A percentile compares a stretch with the other conserved stretches of the same genome.
Conservation (phyloP, 2,888 invertebrate species). For the Drosophila sordidula region DNA sequence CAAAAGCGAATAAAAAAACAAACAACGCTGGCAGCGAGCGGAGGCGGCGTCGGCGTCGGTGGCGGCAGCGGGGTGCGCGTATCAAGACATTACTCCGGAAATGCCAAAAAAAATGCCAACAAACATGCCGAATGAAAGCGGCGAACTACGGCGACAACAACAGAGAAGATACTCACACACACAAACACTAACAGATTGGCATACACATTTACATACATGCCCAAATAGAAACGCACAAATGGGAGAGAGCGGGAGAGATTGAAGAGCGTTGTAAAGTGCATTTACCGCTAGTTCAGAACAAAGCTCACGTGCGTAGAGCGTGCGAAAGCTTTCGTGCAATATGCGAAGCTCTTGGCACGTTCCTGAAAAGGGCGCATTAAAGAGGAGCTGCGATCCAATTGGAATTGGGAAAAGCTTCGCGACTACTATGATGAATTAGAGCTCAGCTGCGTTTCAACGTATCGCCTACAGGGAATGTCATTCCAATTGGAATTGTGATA, state of each 20-base stretch:
- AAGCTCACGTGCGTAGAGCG: constrained; percentile 29
- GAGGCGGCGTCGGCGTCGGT: constrained; percentile 6
- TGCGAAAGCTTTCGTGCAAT: constrained; percentile 8
- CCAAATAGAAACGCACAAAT: constrained; percentile 20
- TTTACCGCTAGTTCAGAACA: constrained; percentile 14
- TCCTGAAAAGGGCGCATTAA: neutral
- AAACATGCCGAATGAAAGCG: constrained; percentile 52
- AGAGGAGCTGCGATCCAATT: neutral
- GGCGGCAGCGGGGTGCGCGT: constrained; percentile 33
- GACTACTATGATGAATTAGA: neutral
- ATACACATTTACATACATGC: neutral
- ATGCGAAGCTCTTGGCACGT: neutral
- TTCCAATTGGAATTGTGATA: neutral
- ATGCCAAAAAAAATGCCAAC: constrained; percentile 74
- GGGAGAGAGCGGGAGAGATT: constrained; percentile 20
- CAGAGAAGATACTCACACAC: constrained; percentile 14
- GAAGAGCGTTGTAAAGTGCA: constrained; percentile 27
- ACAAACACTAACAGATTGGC: constrained; percentile 6
- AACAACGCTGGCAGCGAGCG: constrained; percentile 39
- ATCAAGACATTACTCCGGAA: constrained; percentile 80
- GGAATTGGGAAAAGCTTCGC: neutral
- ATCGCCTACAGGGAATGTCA: neutral
- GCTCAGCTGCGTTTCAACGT: neutral
- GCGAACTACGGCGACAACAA: constrained; percentile 16
- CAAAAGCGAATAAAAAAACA: constrained; percentile 51